Evolutionary conservation across 2,888 invertebrate genomes (phyloP), one percentile per base, ranked within the genome.

Genomic region (Criorhina ranunculi): DNA sequence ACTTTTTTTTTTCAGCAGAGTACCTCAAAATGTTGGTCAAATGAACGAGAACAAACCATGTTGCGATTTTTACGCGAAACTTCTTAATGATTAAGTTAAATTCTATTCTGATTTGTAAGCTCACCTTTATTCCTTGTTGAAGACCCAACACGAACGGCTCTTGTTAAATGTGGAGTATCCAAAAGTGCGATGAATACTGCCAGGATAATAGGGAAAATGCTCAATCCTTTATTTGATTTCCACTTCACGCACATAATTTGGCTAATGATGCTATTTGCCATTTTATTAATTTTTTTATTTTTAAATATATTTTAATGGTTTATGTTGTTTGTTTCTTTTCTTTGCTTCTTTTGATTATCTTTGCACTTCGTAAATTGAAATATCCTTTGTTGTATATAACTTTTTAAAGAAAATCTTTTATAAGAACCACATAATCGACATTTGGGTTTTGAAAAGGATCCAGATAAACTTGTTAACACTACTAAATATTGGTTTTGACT

Each of bases 111-210:
- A 7, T 24, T 3, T 44, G 5, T 9, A 9, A 12, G 5, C 88
- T 91, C 93, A 94, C 94, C 94, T 94, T 93, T 93, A 89, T 93
- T 24, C 4, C 24, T 92, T 90, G 93, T 93, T 88, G 93, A 91
- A 89, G 93, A 92, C 91, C 93, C 92, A 88, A 94, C 93, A 91
- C 93, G 94, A 88, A 93, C 91, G 86, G 93, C 92, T 89, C 87
- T 87, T 72, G 86, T 81, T 73, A 86, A 77, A 79, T 87, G 88
- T 88, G 88, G 87, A 60, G 55, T 72, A 88, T 90, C 90, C 89
- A 89, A 87, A 55, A 89, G 62, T 51, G 89, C 64, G 60, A 88
- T 82, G 60, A 88, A 46, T 42, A 90, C 35, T 57, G 88, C 88
- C 42, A 89, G 19, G 37, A 89, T 79, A 78, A 88, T 87, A 80